These are phyloP conservation scores for Drosophila albomicans DNA, from an alignment of 1,140 invertebrate genomes.

Conservation along the genomic window DNA sequence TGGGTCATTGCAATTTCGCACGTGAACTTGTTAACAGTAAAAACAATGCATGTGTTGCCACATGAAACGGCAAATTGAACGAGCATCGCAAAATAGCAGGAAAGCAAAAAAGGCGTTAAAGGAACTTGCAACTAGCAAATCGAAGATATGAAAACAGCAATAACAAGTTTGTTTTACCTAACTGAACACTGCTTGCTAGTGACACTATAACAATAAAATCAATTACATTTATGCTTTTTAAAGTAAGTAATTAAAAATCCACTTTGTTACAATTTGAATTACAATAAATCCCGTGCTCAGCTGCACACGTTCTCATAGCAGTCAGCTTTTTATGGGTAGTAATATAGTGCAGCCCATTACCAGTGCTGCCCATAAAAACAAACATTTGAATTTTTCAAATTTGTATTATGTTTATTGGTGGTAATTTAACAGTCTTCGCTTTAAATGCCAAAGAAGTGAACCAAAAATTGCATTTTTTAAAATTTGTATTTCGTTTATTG, in stretches of 20 bases:
- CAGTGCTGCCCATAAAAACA: constrained; percentile 15
- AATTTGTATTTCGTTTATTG: neutral
- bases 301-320: neutral
- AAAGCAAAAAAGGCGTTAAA: neutral
- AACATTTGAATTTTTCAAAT: neutral
- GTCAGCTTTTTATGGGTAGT: neutral
- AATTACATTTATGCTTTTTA: no score
- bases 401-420: neutral
- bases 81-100: constrained; percentile 46
- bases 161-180: neutral
- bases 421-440: neutral
- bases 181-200: no score
- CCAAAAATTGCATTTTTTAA: constrained; percentile 63
- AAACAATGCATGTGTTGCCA: constrained; percentile 35
- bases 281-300: neutral
- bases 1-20: constrained; percentile 73
- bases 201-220: neutral
- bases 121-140: neutral
- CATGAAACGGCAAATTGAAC: constrained; percentile 72
- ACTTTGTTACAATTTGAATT: neutral
- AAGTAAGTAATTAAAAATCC: no score
- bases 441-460: constrained; percentile 69
- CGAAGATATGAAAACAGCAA: neutral
- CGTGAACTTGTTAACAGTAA: constrained; percentile 71
- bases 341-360: neutral